phyloP scores from a whole-genome alignment of 2,113 vertebrate genomes.

The Perca fluviatilis region DNA sequence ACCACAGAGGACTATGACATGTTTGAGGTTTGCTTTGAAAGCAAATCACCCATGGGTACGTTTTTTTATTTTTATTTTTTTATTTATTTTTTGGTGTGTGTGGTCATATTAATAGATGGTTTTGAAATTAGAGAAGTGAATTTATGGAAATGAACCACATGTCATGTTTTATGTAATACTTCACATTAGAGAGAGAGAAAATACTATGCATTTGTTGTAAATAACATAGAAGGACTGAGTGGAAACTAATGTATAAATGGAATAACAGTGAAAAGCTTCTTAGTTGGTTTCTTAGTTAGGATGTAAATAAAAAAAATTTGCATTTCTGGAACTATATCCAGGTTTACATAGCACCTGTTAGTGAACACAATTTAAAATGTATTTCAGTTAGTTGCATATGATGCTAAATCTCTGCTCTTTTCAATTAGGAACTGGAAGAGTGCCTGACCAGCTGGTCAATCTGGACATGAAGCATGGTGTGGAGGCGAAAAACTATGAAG shows the following conservation, averaged over 20 bases:
- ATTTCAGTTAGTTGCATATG: not conserved
- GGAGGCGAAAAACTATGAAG: slow-evolving; percentile 99
- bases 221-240: not conserved
- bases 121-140: not conserved
- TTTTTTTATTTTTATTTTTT: slow-evolving; percentile 27
- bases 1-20: slow-evolving; percentile 99
- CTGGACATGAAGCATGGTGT: slow-evolving; percentile 99
- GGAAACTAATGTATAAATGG: no score
- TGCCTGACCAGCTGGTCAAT: slow-evolving; percentile 95
- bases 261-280: not conserved
- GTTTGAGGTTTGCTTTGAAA: slow-evolving; percentile 99
- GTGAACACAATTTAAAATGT: not conserved
- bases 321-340: not conserved
- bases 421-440: slow-evolving; percentile 91
- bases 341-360: not conserved
- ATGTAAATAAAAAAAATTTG: not conserved
- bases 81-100: no score
- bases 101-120: not conserved
- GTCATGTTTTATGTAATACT: not conserved
- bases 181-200: not conserved
- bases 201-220: not conserved
- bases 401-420: slow-evolving; percentile 65
- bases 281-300: not conserved
- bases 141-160: not conserved
- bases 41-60: slow-evolving; percentile 96